A percentile compares a stretch with the other conserved stretches of the same genome.
These are phyloP conservation scores for Neotragus pygmaeus DNA, from an alignment of 2,113 vertebrate species.

Conservation along the genomic window DNA sequence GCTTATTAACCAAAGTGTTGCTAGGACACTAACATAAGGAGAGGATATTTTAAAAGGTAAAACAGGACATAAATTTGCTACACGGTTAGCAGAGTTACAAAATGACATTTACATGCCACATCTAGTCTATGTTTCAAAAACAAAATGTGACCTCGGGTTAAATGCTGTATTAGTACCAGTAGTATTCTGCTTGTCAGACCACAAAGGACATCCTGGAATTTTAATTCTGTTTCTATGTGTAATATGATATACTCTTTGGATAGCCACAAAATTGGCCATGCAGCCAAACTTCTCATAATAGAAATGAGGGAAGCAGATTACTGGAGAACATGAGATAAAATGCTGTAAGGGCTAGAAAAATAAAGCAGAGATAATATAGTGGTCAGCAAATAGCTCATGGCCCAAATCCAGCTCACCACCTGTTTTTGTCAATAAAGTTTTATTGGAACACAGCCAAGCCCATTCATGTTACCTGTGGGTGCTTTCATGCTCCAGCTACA, in stretches of 20 bases:
- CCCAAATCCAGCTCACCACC: not conserved
- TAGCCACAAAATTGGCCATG: not conserved
- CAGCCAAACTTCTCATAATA: not conserved
- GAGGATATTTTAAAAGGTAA: not conserved
- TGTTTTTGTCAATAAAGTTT: not conserved
- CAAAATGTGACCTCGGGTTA: not conserved
- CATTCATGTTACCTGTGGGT: not conserved
- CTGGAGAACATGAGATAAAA: not conserved
- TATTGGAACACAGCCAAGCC: not conserved
- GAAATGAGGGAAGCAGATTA: not conserved
- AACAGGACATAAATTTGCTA: not conserved
- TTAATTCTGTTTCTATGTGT: slow-evolving; percentile 19
- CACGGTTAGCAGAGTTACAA: not conserved
- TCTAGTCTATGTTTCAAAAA: not conserved
- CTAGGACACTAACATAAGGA: not conserved
- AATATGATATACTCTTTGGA: not conserved
- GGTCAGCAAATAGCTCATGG: not conserved
- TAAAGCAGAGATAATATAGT: not conserved
- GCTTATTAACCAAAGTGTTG: not conserved
- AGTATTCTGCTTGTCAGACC: not conserved
- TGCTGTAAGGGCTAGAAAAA: not conserved
- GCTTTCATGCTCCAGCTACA: not conserved
- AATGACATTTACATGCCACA: not conserved
- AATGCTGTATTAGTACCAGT: not conserved
- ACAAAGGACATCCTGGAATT: not conserved